Evolutionary conservation across 1,140 invertebrate genomes (phyloP).

Genomic region (Conus ventricosus): DNA sequence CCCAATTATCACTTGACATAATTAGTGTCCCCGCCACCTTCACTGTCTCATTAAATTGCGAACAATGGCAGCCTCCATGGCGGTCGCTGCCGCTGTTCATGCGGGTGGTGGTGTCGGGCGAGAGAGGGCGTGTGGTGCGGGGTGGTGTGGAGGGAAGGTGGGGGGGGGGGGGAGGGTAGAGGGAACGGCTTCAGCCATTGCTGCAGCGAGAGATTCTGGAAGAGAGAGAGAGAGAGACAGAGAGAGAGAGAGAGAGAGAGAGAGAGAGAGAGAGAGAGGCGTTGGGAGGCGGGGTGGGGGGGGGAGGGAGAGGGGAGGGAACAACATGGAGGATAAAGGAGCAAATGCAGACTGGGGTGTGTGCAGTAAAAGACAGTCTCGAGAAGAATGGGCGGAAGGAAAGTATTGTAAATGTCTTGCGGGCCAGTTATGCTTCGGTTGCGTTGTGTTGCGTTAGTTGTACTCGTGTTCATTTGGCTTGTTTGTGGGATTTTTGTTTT

Average conservation of each 20-base stretch:
- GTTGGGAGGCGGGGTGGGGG: background rate
- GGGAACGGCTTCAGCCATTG: background rate
- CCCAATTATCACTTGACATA: conserved; percentile 33
- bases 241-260: background rate
- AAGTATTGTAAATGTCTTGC: too few relatives aligned
- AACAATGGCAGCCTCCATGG: conserved; percentile 9
- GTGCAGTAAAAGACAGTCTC: too few relatives aligned
- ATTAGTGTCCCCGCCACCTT: conserved; percentile 30
- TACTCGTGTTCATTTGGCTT: too few relatives aligned
- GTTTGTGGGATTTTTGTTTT: too few relatives aligned
- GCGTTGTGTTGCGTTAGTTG: too few relatives aligned
- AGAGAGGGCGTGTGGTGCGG: background rate
- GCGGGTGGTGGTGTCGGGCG: background rate
- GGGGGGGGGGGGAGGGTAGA: background rate
- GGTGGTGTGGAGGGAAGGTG: background rate
- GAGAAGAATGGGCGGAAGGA: too few relatives aligned
- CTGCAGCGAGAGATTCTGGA: background rate
- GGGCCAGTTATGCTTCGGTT: too few relatives aligned
- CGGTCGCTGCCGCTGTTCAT: background rate
- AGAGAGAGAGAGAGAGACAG: background rate
- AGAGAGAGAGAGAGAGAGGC: background rate
- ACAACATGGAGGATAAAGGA: too few relatives aligned
- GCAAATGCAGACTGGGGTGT: too few relatives aligned
- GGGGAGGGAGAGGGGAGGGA: background rate
- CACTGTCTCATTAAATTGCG: conserved; percentile 28